Evolutionary conservation across 2,888 invertebrate species (phyloP), one percentile per base, ranked within the genome.

Genomic region (Acanthosepion esculentum): DNA sequence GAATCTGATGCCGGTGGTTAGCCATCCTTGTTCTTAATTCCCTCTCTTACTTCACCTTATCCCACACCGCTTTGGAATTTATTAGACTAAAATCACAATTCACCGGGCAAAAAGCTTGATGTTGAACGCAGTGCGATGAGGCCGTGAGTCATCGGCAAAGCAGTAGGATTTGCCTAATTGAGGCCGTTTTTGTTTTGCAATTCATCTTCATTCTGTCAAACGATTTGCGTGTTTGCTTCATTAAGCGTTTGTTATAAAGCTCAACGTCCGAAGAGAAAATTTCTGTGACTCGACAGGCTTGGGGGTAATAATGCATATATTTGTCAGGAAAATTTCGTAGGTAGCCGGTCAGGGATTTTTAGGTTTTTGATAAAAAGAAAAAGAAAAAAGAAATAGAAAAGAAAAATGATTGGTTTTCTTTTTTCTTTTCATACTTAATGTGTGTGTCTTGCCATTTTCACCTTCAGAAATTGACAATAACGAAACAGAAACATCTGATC

Each of bases 11-110:
- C 33, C 33, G 23, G 78, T 78, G 78, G 15, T 78, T n/a, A 1
- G n/a, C 78, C 78, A 78, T 78, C 18, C 23, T 18, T 33, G 15
- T n/a, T 59, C 23, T 59, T 23, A 59, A 59, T 20, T 59, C 59
- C 26, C 20, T 59, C 15, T 18, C n/a, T 41, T 7, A 15, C n/a
- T n/a, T 15, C n/a, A 15, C n/a, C n/a, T n/a, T 78, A 3, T 6
- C n/a, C 78, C n/a, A 5, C 23, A 3, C 78, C 78, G n/a, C n/a
- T 5, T 78, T n/a, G n/a, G n/a, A 78, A n/a, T 78, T 78, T 78
- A 78, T 78, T 78, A 78, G 78, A 78, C n/a, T n/a, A 78, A 78
- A 78, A 78, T 78, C 78, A n/a, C 78, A n/a, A n/a, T 78, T 78
- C 10, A 78, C n/a, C n/a, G 78, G n/a, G n/a, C 78, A 78, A n/a